A percentile compares a stretch with the other conserved stretches of the same genome.
Conservation (phyloP, 2,888 invertebrate species). For the Campoplex capitator region DNA sequence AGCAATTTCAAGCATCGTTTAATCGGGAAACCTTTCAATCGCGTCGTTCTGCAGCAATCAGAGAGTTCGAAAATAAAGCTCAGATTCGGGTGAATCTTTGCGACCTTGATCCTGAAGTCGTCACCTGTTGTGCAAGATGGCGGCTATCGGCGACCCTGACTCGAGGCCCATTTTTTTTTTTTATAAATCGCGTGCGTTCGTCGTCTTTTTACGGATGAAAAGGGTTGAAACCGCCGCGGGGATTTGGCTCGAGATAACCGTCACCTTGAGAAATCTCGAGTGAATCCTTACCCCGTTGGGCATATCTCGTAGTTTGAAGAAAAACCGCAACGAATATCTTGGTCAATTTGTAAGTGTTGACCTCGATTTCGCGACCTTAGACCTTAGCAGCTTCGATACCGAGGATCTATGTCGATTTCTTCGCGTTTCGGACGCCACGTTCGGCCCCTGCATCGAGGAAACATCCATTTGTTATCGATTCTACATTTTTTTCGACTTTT, state of each 20-base stretch:
- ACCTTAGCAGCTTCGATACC: background rate
- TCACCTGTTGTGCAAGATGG: conserved; percentile 69
- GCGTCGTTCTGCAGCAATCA: background rate
- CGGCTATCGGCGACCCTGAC: conserved; percentile 10
- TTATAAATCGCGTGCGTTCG: too few species aligned
- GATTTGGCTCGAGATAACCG: background rate
- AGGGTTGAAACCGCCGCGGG: background rate
- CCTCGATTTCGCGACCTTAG: background rate
- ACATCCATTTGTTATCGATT: background rate
- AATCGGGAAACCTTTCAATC: background rate
- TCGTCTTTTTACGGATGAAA: background rate
- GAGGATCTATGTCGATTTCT: background rate
- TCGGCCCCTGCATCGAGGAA: background rate
- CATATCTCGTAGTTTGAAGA: background rate
- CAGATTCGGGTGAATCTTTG: background rate
- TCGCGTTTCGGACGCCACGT: background rate
- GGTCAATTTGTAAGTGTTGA: background rate
- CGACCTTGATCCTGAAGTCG: conserved; percentile 69
- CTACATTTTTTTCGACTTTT: background rate
- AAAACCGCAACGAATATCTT: background rate
- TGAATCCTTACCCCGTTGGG: background rate
- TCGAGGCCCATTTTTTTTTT: background rate
- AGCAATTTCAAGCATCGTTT: background rate
- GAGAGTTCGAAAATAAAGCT: background rate
- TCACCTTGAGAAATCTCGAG: background rate